Evolutionary conservation across 64 coral and sea anemone species (phyloP).

Genomic region (Orbicella faveolata): DNA sequence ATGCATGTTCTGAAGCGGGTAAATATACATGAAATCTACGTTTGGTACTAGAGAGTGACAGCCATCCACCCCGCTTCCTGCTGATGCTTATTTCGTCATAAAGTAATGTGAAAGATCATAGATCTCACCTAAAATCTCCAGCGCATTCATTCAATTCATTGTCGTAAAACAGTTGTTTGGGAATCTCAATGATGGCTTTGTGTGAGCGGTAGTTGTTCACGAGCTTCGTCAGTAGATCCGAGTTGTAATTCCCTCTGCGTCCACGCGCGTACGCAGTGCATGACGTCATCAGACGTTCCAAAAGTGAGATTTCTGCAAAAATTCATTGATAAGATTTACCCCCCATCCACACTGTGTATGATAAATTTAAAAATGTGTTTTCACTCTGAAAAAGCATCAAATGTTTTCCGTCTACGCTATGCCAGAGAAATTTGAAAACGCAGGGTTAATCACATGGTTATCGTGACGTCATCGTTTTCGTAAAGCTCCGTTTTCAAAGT

Average conservation of each 20-base stretch:
- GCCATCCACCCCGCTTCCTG: too few relatives aligned
- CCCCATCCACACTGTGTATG: too few relatives aligned
- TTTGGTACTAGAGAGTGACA: too few relatives aligned
- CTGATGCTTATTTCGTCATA: neutral
- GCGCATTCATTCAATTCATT: constrained; percentile 78
- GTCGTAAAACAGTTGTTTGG: constrained; percentile 78
- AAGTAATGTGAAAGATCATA: neutral
- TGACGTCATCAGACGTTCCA: constrained; percentile 72
- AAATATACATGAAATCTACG: too few relatives aligned
- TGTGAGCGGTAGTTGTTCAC: constrained; percentile 79
- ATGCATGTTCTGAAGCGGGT: too few relatives aligned
- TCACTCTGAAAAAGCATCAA: too few relatives aligned
- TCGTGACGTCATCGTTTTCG: too few relatives aligned
- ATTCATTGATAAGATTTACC: too few relatives aligned
- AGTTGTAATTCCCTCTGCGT: constrained; percentile 9
- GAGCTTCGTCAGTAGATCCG: constrained; percentile 48
- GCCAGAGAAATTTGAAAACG: too few relatives aligned
- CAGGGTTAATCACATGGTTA: too few relatives aligned
- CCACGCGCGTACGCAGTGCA: constrained; percentile 41
- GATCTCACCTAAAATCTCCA: constrained; percentile 46
- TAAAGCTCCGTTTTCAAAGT: neutral
- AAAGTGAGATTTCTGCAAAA: constrained; percentile 43
- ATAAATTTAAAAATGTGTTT: too few relatives aligned
- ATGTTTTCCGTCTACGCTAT: too few relatives aligned
- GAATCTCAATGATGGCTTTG: constrained; percentile 67